These are phyloP conservation scores for Alloscopus bannaensis DNA, from an alignment of 2,888 invertebrate genomes.

Conservation along the genomic window DNA sequence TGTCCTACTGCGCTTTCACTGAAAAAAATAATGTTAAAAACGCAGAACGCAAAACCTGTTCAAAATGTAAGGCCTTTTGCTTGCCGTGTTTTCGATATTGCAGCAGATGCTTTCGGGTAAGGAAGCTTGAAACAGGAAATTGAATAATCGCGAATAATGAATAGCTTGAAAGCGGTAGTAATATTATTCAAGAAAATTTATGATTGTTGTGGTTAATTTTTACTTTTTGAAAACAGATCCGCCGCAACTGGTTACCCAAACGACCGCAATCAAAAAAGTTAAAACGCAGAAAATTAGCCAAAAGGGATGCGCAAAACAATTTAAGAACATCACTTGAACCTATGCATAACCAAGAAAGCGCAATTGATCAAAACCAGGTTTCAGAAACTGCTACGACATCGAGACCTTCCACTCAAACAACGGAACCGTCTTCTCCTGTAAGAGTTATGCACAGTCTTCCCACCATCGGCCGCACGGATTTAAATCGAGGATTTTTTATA, in stretches of 20 bases:
- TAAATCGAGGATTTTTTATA: too few relatives aligned
- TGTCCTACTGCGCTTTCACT: background rate
- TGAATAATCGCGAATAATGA: background rate
- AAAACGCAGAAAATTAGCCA: constrained; percentile 45
- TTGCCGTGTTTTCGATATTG: constrained; percentile 64
- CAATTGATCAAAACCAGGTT: too few relatives aligned
- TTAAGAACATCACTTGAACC: too few relatives aligned
- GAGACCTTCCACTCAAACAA: too few relatives aligned
- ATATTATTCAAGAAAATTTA: background rate
- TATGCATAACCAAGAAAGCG: too few relatives aligned
- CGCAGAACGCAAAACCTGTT: background rate
- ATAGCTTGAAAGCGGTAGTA: background rate
- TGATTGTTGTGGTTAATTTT: background rate
- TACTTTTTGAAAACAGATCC: constrained; percentile 46
- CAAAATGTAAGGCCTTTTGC: constrained; percentile 62
- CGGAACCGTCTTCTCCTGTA: too few relatives aligned
- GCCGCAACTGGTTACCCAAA: constrained; percentile 69
- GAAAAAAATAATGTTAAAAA: background rate
- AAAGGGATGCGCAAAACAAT: constrained; percentile 21
- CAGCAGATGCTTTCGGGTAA: constrained; percentile 69
- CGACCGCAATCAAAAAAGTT: constrained; percentile 60
- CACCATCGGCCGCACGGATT: too few relatives aligned
- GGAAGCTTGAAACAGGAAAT: constrained; percentile 3
- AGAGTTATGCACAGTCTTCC: too few relatives aligned
- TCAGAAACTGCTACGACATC: too few relatives aligned